Evolutionary conservation across 1,140 invertebrate species (phyloP).

Genomic region (Drosophila malerkotliana): DNA sequence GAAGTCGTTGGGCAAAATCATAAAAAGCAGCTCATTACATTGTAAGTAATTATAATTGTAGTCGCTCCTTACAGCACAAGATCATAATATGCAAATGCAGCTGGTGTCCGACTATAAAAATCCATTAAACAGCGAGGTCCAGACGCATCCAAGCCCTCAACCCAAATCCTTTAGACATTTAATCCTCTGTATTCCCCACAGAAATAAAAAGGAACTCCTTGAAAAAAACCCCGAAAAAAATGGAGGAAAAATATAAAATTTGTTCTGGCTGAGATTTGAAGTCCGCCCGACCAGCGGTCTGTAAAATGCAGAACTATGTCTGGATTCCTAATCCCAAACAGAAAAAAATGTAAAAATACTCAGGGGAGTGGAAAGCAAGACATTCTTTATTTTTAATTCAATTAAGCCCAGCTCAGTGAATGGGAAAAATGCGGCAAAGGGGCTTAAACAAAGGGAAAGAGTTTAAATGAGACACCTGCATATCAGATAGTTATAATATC

Average conservation of each 20-base stretch:
- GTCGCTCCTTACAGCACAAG: slow-evolving; percentile 1
- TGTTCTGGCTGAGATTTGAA: slow-evolving; percentile 59
- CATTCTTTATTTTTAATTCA: slow-evolving; percentile 31
- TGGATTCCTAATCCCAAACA: slow-evolving; percentile 17
- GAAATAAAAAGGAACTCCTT: slow-evolving; percentile 14
- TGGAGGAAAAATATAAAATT: slow-evolving; percentile 49
- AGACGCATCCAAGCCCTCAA: slow-evolving; percentile 12
- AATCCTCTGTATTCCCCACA: slow-evolving; percentile 31
- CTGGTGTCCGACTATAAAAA: slow-evolving; percentile 59
- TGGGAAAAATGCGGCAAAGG: slow-evolving; percentile 14
- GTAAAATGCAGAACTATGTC: slow-evolving; percentile 30
- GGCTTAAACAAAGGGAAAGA: slow-evolving; percentile 5
- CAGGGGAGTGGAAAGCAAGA: neutral
- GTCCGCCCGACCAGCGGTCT: slow-evolving; percentile 10
- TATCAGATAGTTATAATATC: slow-evolving; percentile 9
- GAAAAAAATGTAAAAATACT: neutral
- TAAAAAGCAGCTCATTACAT: slow-evolving; percentile 28
- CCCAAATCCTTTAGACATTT: slow-evolving; percentile 39
- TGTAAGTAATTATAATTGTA: slow-evolving; percentile 30
- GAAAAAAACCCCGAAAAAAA: slow-evolving; percentile 22
- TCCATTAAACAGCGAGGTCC: slow-evolving; percentile 48
- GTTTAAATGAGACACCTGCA: slow-evolving; percentile 7
- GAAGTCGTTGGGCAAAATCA: slow-evolving; percentile 22
- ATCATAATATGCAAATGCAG: slow-evolving; percentile 59
- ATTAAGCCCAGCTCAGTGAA: slow-evolving; percentile 23